Base-by-base conservation (phyloP, 1,140 invertebrate genomes). In the Spodoptera litura region DNA sequence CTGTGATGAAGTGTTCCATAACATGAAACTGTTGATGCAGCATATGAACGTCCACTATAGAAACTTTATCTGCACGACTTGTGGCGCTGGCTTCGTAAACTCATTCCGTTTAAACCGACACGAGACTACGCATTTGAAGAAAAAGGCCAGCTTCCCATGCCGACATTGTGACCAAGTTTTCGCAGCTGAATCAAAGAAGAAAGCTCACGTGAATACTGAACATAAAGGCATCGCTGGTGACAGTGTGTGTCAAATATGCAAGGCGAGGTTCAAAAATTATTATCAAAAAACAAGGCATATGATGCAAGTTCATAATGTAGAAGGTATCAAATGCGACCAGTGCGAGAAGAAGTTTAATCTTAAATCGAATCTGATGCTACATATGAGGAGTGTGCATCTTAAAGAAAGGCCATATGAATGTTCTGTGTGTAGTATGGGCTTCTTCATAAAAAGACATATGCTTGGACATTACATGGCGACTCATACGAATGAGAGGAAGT, bases 271-370 rank as follows among this genome's bases (percentile, higher is more conserved):
- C 44, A 93, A 93, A 80, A 94, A 93, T 59, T 94, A 93, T 58
- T 94, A 94, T 62, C 91, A 93, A 70, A 94, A 93, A 35, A 92
- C 93, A 0, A 82, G 91, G n/a, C 93, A 94, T 59, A 94, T 94
- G 93, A 89, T 89, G 15, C 90, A 91, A 74, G 87, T 90, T 2
- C 92, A 94, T 55, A 92, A 94, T 74, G 89, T 87, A 0, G 92
- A 93, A 66, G 89, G 90, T 0, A 89, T 93, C 3, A 92, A 93
- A 55, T 94, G 93, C 75, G 88, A 93, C 53, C 82, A 88, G 61
- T 94, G 93, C 38, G 93, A 93, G 2, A 93, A 92, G 72, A 90
- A 86, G 52, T 94, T 94, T 44, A 91, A 91, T 82, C 66, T 93
- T 10, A 93, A 93, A 61, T 93, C 92, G 0, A 93, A 93, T 80